Percentiles rank a stretch among this genome's conserved stretches.
Conservation (phyloP, 2,797 vertebrate species). For the Thaleichthys pacificus region DNA sequence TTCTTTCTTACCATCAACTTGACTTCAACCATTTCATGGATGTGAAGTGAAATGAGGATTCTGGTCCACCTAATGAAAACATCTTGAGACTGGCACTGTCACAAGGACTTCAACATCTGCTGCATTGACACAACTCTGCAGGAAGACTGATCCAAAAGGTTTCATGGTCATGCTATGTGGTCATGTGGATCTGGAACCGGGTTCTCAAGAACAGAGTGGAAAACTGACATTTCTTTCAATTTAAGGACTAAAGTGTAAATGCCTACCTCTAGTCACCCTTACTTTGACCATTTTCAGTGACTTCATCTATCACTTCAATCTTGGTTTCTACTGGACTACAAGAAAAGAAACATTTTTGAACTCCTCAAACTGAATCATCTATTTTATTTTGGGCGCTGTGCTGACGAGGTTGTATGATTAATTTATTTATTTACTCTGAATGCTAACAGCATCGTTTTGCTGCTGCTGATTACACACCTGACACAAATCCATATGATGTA, state of each 20-base stretch:
- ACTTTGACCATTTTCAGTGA: conserved; percentile 9
- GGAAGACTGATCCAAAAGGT: conserved; percentile 10
- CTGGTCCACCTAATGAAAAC: not conserved
- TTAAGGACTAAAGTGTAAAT: conserved; percentile 57
- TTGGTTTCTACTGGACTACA: conserved; percentile 30
- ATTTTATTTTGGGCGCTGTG: conserved; percentile 49
- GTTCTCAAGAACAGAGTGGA: conserved; percentile 42
- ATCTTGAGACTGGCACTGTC: not conserved
- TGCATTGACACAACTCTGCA: conserved; percentile 32
- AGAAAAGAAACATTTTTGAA: conserved; percentile 36
- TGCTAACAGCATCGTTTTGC: conserved; percentile 47
- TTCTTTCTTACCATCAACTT: conserved; percentile 2
- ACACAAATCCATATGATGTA: conserved; percentile 47
- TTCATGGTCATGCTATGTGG: too few species aligned
- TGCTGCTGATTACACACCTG: conserved; percentile 44
- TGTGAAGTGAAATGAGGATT: not conserved
- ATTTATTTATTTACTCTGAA: conserved; percentile 75
- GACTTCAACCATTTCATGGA: not conserved
- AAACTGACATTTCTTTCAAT: conserved; percentile 39
- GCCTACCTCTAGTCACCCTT: conserved; percentile 66
- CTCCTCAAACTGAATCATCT: conserved; percentile 41
- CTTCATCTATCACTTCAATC: conserved; percentile 21
- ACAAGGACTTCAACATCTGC: conserved; percentile 2
- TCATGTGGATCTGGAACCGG: not conserved
- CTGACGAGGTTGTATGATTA: conserved; percentile 60